Evolutionary conservation across 2,797 vertebrate species (phyloP).

Genomic region (Danio tinwini): DNA sequence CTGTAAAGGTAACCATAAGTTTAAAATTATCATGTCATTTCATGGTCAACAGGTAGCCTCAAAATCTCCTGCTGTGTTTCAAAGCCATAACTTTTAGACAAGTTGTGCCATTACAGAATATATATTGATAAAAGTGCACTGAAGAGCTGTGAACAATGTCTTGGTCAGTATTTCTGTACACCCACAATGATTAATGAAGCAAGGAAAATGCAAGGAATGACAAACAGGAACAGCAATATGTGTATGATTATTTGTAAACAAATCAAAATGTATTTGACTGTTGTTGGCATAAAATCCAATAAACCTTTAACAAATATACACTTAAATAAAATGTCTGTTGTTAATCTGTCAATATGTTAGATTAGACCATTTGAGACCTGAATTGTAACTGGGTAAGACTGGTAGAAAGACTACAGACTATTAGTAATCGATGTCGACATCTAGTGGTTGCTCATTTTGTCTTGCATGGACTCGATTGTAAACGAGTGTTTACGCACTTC

Average conservation of each 20-base stretch:
- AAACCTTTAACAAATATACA: slow-evolving; percentile 22
- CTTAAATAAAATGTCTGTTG: not conserved
- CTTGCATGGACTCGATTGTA: not conserved
- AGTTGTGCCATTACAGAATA: slow-evolving; percentile 8
- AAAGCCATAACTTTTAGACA: slow-evolving; percentile 34
- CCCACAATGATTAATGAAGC: slow-evolving; percentile 16
- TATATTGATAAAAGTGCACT: slow-evolving; percentile 13
- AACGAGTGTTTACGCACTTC: slow-evolving; percentile 12
- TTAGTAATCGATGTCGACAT: slow-evolving; percentile 47
- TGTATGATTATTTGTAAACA: slow-evolving; percentile 22
- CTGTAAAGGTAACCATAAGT: slow-evolving; percentile 10
- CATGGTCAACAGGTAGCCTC: slow-evolving; percentile 20
- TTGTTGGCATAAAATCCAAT: slow-evolving; percentile 26
- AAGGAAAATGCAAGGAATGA: slow-evolving; percentile 2
- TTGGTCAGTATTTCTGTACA: slow-evolving; percentile 28
- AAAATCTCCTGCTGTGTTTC: slow-evolving; percentile 18
- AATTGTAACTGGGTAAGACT: not conserved
- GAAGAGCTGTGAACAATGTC: slow-evolving; percentile 3
- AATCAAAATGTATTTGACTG: slow-evolving; percentile 11
- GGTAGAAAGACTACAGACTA: not conserved
- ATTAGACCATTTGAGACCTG: too few species aligned
- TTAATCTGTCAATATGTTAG: too few species aligned
- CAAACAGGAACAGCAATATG: slow-evolving; percentile 19
- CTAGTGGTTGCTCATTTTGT: slow-evolving; percentile 30
- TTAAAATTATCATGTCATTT: not conserved